phyloP scores from a whole-genome alignment of 2,113 vertebrate species.

The Chroicocephalus ridibundus region DNA sequence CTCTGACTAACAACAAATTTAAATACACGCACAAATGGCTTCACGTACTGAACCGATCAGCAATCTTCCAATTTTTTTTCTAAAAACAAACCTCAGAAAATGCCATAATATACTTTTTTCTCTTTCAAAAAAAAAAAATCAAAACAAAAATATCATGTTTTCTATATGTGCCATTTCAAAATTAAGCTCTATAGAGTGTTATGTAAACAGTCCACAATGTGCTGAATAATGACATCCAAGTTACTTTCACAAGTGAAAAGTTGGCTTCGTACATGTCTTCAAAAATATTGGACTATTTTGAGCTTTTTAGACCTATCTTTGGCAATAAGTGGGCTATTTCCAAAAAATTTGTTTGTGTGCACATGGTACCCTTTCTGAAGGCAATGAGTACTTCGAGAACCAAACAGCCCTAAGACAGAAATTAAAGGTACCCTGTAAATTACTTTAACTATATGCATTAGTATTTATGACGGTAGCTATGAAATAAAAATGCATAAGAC shows the following conservation, averaged over 20 bases:
- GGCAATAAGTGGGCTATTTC: neutral
- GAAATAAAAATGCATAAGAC: neutral
- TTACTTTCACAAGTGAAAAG: neutral
- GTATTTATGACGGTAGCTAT: neutral
- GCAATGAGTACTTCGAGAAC: neutral
- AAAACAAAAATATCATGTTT: neutral
- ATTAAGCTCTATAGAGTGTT: neutral
- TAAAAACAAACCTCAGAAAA: neutral
- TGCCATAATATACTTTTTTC: neutral
- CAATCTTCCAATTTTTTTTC: neutral
- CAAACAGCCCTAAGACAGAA: neutral
- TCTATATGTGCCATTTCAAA: neutral
- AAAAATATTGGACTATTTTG: neutral
- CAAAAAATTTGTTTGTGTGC: neutral
- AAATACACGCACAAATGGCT: neutral
- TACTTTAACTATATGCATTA: neutral
- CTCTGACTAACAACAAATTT: constrained; percentile 12
- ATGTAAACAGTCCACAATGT: neutral
- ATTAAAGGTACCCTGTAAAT: neutral
- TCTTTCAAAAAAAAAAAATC: neutral
- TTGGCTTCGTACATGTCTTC: neutral
- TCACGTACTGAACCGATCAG: neutral
- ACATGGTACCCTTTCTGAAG: neutral
- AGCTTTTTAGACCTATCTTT: neutral
- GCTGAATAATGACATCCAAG: neutral